Conservation (phyloP, 2,888 invertebrate species). For the Eupsilia transversa region DNA sequence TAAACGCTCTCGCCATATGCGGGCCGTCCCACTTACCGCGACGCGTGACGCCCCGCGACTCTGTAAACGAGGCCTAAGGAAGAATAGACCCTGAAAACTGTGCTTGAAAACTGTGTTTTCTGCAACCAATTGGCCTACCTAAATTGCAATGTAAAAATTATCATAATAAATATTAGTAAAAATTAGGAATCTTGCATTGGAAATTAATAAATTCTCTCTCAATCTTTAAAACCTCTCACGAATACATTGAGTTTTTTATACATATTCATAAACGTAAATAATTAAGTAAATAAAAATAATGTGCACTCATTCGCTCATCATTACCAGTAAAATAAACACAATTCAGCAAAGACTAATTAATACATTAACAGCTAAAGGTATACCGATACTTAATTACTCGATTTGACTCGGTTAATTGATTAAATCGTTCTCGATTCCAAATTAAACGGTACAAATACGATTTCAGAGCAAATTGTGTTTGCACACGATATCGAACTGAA, state of each 20-base stretch:
- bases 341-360: slow-evolving; percentile 61
- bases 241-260: slow-evolving; percentile 6
- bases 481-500: slow-evolving; percentile 71
- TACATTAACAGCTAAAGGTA: slow-evolving; percentile 68
- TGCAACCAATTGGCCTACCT: too few species aligned
- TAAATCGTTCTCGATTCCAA: slow-evolving; percentile 78
- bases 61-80: too few species aligned
- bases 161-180: not conserved
- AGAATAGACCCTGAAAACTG: too few species aligned
- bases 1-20: too few species aligned
- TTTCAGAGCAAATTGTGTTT: slow-evolving; percentile 82
- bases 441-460: slow-evolving; percentile 83
- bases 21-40: too few species aligned
- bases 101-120: too few species aligned
- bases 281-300: slow-evolving; percentile 4
- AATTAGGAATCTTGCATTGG: not conserved
- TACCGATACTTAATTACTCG: slow-evolving; percentile 76
- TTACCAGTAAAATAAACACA: slow-evolving; percentile 52
- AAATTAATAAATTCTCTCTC: not conserved
- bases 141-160: not conserved
- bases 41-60: too few species aligned
- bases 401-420: slow-evolving; percentile 82
- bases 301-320: slow-evolving; percentile 22
- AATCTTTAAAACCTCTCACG: not conserved
- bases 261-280: too few species aligned